A percentile compares a stretch with the other conserved stretches of the same genome.
Conservation (phyloP, 1,140 invertebrate genomes). For the Meloidogyne chitwoodi region DNA sequence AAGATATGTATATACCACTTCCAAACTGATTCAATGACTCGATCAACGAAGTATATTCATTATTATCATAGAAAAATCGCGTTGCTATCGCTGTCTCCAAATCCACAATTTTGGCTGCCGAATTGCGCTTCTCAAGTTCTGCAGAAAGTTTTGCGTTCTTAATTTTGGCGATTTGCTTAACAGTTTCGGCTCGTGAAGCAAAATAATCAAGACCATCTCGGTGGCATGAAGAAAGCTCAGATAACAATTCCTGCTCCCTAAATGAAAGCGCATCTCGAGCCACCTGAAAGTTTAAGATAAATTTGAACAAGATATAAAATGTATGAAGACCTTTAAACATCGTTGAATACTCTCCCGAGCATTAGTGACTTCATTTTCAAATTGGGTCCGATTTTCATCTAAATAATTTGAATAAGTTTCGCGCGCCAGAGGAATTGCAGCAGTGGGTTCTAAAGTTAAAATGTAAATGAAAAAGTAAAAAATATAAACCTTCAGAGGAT, state of each 20-base stretch:
- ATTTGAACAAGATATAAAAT: neutral
- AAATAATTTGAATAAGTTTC: neutral
- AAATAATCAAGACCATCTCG: neutral
- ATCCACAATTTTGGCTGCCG: conserved; percentile 13
- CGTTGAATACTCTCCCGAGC: neutral
- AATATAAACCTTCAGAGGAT: neutral
- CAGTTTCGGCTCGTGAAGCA: neutral
- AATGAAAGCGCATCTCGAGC: conserved; percentile 13
- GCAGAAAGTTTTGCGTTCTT: neutral
- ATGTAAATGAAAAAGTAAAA: neutral
- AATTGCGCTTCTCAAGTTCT: conserved; percentile 16
- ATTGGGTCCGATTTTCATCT: neutral
- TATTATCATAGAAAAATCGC: conserved; percentile 23
- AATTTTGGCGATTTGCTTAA: conserved; percentile 1
- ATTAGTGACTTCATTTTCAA: conserved; percentile 6
- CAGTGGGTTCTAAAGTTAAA: neutral
- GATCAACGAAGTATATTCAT: conserved; percentile 18
- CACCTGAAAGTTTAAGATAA: conserved; percentile 10
- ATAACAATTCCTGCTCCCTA: conserved; percentile 32
- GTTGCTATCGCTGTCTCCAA: conserved; percentile 12
- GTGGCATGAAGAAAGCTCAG: conserved; percentile 13
- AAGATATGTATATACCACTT: no score
- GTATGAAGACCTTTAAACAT: conserved; percentile 2
- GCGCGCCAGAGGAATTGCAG: neutral
- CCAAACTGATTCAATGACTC: conserved; percentile 17